Base-by-base conservation (phyloP, 2,888 invertebrate species). In the Therioaphis trifolii region DNA sequence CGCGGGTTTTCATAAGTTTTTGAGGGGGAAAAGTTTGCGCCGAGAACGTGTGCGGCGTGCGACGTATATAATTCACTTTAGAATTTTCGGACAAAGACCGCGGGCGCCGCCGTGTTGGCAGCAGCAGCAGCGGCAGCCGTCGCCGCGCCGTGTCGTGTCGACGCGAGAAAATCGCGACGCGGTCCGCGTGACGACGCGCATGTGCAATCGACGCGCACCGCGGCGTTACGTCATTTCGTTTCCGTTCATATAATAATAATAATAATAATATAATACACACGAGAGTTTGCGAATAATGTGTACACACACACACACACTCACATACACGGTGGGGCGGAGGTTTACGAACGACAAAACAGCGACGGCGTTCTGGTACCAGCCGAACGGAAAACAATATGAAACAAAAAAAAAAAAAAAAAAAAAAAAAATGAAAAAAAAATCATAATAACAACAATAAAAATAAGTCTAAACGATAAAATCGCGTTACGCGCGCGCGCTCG, bases 181-280 rank as follows among this genome's bases (percentile, higher is more conserved):
- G 15, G 49, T 5, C 21, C 21, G 55, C 55, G 29, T 27, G 29
- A 49, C 49, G 29, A 27, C 29, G 29, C 27, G 49, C 27, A 55
- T 55, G 55, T 18, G 55, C 55, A 55, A n/a, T 14, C 27, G 52
- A 27, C 71, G 46, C 35, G n/a, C 40, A 35, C 40, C 21, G 40
- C 40, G 5, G 40, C 21, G 69, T 72, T 72, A 72, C 72, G 72
- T 49, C 72, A 52, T 72, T n/a, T 72, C n/a, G 27, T 72, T 72
- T 49, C 72, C 49, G 72, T 72, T 72, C 49, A 52, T 49, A 55
- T 55, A 55, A 55, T 21, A 55, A n/a, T n/a, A n/a, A n/a, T n/a
- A n/a, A n/a, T n/a, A n/a, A n/a, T n/a, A n/a, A n/a, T n/a, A n/a
- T n/a, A n/a, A n/a, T n/a, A n/a, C n/a, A n/a, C n/a, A n/a, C n/a